A percentile compares a stretch with the other conserved stretches of the same genome.
These are phyloP conservation scores for Cynoglossus semilaevis DNA, from an alignment of 2,113 vertebrate species.

Conservation along the genomic window DNA sequence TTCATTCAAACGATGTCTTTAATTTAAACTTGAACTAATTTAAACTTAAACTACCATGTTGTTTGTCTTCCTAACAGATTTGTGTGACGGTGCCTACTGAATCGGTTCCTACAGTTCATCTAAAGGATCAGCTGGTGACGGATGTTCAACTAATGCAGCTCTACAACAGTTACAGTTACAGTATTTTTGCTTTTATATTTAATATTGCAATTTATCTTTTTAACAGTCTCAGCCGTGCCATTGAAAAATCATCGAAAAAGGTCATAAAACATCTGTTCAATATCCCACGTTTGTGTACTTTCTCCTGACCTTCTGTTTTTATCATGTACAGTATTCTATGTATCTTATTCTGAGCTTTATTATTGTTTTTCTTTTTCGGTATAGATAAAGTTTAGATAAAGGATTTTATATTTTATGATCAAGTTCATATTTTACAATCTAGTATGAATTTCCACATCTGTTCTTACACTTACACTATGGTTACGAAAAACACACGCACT, in stretches of 20 bases:
- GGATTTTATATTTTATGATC: conserved; percentile 1
- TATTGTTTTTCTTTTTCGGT: not conserved
- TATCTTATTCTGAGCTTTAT: conserved; percentile 32
- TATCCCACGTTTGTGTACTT: conserved; percentile 13
- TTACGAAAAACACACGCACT: conserved; percentile 21
- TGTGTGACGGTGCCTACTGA: conserved; percentile 43
- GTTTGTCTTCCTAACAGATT: conserved; percentile 46
- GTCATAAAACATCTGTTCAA: conserved; percentile 13
- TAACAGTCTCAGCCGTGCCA: conserved; percentile 8
- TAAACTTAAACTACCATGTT: no score
- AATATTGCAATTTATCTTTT: conserved; percentile 3
- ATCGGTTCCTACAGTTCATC: not conserved
- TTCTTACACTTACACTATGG: conserved; percentile 18
- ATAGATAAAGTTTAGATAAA: not conserved
- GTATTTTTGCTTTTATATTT: conserved; percentile 17
- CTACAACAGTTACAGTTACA: conserved; percentile 3
- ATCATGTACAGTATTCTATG: conserved; percentile 33
- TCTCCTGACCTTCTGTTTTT: conserved; percentile 4
- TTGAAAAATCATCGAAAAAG: not conserved
- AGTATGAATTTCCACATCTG: not conserved
- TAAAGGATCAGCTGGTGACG: not conserved
- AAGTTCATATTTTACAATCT: conserved; percentile 11
- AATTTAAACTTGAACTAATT: no score
- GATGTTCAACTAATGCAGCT: conserved; percentile 1
- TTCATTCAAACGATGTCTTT: no score